A percentile compares a stretch with the other conserved stretches of the same genome.
phyloP scores from a whole-genome alignment of 1,140 invertebrate species.

The roundworm (Caenorhabditis elegans) region WBcel235 BX284605.5:13907501-13908000 shows the following conservation, averaged over 20 bases:
- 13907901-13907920: background rate
- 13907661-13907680: conserved; percentile 50
- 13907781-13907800: conserved; percentile 46
- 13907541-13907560: conserved; percentile 49
- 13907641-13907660: conserved; percentile 53
- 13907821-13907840: conserved; percentile 58
- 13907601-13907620: conserved; percentile 4
- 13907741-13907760: conserved; percentile 57
- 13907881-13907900: background rate
- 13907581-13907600: conserved; percentile 61
- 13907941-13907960: background rate
- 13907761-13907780: conserved; percentile 60
- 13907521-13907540: conserved; percentile 52
- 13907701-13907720: conserved; percentile 57
- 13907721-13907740: conserved; percentile 63
- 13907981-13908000: too few species aligned
- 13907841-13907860: conserved; percentile 61
- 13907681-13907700: conserved; percentile 56
- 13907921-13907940: background rate
- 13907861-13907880: conserved; percentile 36
- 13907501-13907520: conserved; percentile 49
- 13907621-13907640: background rate
- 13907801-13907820: conserved; percentile 56
- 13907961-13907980: background rate
- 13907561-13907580: conserved; percentile 49